These are phyloP conservation scores for Lampris incognitus DNA, from an alignment of 2,113 vertebrate species.

Conservation along the genomic window DNA sequence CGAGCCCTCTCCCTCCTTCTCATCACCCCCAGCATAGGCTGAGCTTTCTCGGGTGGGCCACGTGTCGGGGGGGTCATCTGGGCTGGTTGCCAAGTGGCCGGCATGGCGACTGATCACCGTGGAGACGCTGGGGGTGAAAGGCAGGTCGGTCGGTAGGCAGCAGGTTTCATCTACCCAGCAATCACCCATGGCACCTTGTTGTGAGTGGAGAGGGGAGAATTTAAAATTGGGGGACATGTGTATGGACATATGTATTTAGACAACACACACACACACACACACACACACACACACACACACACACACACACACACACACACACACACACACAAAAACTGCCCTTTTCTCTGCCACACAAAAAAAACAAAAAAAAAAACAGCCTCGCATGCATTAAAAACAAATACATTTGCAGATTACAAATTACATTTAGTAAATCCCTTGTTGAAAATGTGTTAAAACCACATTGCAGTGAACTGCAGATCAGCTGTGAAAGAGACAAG, in stretches of 20 bases:
- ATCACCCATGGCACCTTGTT: slow-evolving; percentile 79
- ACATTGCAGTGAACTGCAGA: too few relatives aligned
- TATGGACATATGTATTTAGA: slow-evolving; percentile 5
- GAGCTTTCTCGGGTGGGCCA: slow-evolving; percentile 67
- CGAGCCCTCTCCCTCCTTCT: slow-evolving; percentile 70
- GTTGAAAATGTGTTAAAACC: neutral
- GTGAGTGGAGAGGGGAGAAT: slow-evolving; percentile 78
- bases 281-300: slow-evolving; percentile 3
- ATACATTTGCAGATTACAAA: neutral
- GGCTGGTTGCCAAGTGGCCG: slow-evolving; percentile 65
- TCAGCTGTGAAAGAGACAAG: too few relatives aligned
- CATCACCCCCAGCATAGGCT: slow-evolving; percentile 67
- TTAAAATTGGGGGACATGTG: slow-evolving; percentile 43
- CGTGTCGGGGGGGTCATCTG: slow-evolving; percentile 52
- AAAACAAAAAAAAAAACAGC: neutral
- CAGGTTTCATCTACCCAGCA: slow-evolving; percentile 71
- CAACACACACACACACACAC: neutral
- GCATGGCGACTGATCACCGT: slow-evolving; percentile 78
- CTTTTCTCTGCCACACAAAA: neutral
- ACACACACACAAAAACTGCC: neutral
- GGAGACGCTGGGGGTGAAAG: slow-evolving; percentile 82
- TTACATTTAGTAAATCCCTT: neutral
- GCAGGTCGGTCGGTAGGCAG: slow-evolving; percentile 72
- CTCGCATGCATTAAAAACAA: neutral
- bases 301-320: slow-evolving; percentile 1